Conservation (phyloP, 2,797 vertebrate species). For the Coregonus sp. region DNA sequence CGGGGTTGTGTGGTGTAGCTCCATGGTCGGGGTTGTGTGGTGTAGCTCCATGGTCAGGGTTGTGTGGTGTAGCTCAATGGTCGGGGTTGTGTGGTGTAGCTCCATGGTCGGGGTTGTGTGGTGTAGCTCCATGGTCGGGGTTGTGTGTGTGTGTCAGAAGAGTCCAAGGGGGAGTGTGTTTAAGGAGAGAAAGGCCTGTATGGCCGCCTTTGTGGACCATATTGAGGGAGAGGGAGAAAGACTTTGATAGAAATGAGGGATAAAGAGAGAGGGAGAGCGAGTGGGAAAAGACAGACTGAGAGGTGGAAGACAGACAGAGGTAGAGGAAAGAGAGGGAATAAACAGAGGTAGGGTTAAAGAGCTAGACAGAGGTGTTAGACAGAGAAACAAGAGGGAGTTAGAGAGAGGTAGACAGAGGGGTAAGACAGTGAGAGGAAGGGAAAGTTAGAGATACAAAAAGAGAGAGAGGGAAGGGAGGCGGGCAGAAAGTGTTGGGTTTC, state of each 20-base stretch:
- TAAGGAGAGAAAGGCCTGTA: conserved; percentile 55
- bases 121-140: conserved; percentile 29
- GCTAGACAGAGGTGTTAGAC: conserved; percentile 9
- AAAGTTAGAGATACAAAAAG: conserved; percentile 23
- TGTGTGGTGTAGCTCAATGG: too few relatives aligned
- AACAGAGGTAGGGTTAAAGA: not conserved
- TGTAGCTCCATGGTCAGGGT: conserved; percentile 29
- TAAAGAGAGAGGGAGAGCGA: conserved; percentile 24
- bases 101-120: conserved; percentile 26
- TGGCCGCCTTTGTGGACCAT: conserved; percentile 72
- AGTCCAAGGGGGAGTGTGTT: conserved; percentile 66
- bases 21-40: conserved; percentile 23
- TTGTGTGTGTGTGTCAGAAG: conserved; percentile 26
- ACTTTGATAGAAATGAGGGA: conserved; percentile 1
- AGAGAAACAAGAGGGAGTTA: not conserved
- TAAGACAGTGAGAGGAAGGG: conserved; percentile 34
- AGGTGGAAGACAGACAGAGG: too few relatives aligned
- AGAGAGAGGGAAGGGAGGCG: not conserved
- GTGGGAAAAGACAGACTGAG: not conserved
- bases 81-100: conserved; percentile 13
- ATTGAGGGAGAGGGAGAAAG: conserved; percentile 51
- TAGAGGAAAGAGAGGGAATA: conserved; percentile 13
- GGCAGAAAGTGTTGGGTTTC: conserved; percentile 69
- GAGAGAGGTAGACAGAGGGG: conserved; percentile 10
- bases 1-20: conserved; percentile 19